phyloP scores from a whole-genome alignment of 1,140 invertebrate genomes.

The Bombyx mandarina region DNA sequence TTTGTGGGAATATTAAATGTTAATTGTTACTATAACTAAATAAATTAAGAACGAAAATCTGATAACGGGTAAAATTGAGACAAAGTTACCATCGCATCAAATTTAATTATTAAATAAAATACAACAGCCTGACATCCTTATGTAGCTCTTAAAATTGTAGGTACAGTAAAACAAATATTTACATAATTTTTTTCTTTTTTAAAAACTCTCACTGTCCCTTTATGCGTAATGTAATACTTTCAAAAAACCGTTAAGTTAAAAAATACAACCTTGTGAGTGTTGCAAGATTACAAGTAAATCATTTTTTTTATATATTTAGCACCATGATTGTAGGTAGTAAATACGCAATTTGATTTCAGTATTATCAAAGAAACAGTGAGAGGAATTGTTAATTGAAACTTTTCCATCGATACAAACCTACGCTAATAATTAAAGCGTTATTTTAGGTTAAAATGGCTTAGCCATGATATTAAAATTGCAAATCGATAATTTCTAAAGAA shows the following conservation, averaged over 20 bases:
- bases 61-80: conserved; percentile 3
- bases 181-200: conserved; percentile 16
- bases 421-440: conserved; percentile 51
- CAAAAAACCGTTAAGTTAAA: conserved; percentile 9
- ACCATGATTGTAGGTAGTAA: conserved; percentile 13
- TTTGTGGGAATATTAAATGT: too few species aligned
- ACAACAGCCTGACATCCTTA: conserved; percentile 37
- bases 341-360: conserved; percentile 14
- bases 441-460: conserved; percentile 44
- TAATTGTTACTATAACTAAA: neutral
- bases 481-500: conserved; percentile 1
- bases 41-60: neutral
- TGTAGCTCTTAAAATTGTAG: conserved; percentile 28
- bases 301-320: conserved; percentile 13
- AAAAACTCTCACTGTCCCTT: conserved; percentile 40
- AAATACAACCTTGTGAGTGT: conserved; percentile 24
- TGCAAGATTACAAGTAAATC: conserved; percentile 2
- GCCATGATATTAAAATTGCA: conserved; percentile 22
- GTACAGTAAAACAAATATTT: conserved; percentile 42
- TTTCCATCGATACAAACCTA: conserved; percentile 61
- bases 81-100: conserved; percentile 7
- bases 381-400: conserved; percentile 41
- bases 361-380: conserved; percentile 44
- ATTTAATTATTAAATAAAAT: conserved; percentile 12
- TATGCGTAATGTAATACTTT: neutral